Evolutionary conservation across 92 coral and sea anemone species (phyloP).

Genomic region (Zoanthus sociatus): DNA sequence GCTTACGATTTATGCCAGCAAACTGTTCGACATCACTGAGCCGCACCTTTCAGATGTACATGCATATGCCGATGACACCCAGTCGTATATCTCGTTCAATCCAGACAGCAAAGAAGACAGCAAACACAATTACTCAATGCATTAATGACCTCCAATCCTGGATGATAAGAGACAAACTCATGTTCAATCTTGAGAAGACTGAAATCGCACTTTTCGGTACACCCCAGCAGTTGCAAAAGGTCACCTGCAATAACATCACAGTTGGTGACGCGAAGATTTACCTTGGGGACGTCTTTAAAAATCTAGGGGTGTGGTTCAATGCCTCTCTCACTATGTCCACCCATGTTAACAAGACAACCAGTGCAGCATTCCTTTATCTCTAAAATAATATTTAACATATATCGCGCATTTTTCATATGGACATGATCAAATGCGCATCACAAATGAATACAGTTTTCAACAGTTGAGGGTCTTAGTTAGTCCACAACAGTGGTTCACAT

Average conservation of each 20-base stretch:
- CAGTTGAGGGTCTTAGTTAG: no score
- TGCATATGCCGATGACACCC: no score
- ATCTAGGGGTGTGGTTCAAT: slow-evolving; percentile 1
- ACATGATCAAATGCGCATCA: no score
- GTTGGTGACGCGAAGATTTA: background rate
- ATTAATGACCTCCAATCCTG: background rate
- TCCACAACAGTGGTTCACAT: no score
- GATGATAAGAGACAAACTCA: background rate
- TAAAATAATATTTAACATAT: no score
- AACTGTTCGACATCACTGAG: slow-evolving; percentile 40
- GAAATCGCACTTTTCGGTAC: background rate
- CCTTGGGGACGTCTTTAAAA: background rate
- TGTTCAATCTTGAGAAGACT: background rate
- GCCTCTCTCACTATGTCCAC: slow-evolving; percentile 2
- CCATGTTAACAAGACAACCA: background rate
- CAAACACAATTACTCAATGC: background rate
- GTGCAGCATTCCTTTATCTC: background rate
- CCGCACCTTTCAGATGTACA: slow-evolving; percentile 25
- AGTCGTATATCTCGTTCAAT: background rate
- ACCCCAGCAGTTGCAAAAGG: background rate
- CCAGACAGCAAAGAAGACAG: background rate
- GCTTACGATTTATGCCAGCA: slow-evolving; percentile 17
- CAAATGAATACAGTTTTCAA: no score
- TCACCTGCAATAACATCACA: background rate
- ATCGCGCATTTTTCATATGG: no score